These are phyloP conservation scores for Phortica variegata DNA, from an alignment of 1,140 invertebrate genomes.

Conservation along the genomic window DNA sequence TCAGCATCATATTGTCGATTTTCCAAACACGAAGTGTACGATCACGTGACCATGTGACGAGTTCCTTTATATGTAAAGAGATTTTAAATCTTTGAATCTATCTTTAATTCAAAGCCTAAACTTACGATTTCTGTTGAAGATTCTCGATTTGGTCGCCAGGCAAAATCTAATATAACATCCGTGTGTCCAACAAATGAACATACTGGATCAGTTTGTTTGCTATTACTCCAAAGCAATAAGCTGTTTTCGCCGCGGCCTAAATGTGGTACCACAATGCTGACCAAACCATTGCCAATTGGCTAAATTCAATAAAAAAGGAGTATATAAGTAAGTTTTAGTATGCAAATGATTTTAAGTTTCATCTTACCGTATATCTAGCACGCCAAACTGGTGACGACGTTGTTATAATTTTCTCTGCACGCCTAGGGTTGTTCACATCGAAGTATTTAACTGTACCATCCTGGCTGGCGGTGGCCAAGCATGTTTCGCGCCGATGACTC, in stretches of 20 bases:
- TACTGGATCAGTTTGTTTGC: constrained; percentile 69
- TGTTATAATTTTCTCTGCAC: constrained; percentile 78
- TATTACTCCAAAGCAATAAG: constrained; percentile 78
- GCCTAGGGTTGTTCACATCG: constrained; percentile 81
- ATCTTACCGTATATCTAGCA: constrained; percentile 79
- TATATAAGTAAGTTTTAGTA: neutral
- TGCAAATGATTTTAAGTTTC: neutral
- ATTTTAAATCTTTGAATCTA: too few relatives aligned
- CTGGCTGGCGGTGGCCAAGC: constrained; percentile 89
- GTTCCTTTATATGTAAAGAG: too few relatives aligned
- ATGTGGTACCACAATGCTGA: constrained; percentile 86
- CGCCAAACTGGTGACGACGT: constrained; percentile 90
- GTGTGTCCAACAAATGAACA: constrained; percentile 90
- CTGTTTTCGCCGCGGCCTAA: constrained; percentile 77
- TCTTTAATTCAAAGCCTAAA: neutral
- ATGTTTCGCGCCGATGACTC: constrained; percentile 82
- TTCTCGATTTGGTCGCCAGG: constrained; percentile 73
- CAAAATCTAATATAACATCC: constrained; percentile 93
- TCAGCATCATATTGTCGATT: constrained; percentile 80
- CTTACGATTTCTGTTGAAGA: constrained; percentile 42
- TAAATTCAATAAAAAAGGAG: constrained; percentile 51
- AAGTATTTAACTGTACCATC: constrained; percentile 95
- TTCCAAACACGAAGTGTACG: constrained; percentile 88
- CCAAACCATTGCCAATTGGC: constrained; percentile 89
- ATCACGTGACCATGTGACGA: constrained; percentile 96